Base-by-base conservation (phyloP, 1,140 invertebrate species). In the Pseudachorutes palmiensis region DNA sequence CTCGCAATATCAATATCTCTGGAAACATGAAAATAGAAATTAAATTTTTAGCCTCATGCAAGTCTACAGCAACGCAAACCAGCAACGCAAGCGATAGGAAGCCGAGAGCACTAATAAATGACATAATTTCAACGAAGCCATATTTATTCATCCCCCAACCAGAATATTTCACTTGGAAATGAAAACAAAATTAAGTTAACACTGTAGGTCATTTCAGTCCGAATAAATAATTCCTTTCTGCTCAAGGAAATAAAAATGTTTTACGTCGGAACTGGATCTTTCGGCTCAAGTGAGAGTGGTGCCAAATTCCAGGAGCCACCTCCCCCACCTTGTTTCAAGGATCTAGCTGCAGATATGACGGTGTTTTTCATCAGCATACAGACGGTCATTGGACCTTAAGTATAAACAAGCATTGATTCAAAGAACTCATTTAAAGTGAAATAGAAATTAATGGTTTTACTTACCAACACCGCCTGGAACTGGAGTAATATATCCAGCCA, bases 281-380 rank as follows among this genome's bases (percentile, higher is more conserved):
- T 65, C 0, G 83, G 76, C 19, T 82, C 81, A 9, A 93, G 72
- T 1, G 83, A 78, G 26, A 92, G 77, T 24, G 81, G 75, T 16
- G 77, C 79, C 1, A 92, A 76, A 22, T 82, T 83, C 91, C 91
- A 94, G 29, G 78, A 74, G 76, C 78, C 0, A 83, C 70, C 1
- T 83, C 71, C 2, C 80, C 45, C 81, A 19, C 84, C 76, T n/a
- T 82, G 22, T 5, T 49, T 59, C 49, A 70, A 82, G 32, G 84
- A 78, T 68, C 83, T 81, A 75, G 84, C 76, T 29, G 94, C 93
- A 30, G 91, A 88, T 64, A 88, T 81, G 2, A 97, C 89, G 0
- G 95, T 98, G 78, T 99, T 99, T 74, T 88, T 86, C 85, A 99
- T 91, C 9, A 98, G 80, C 95, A 98, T 98, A 14, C 94, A 93